phyloP scores from a whole-genome alignment of 2,888 invertebrate genomes.

The Aleiodes leptofemur region DNA sequence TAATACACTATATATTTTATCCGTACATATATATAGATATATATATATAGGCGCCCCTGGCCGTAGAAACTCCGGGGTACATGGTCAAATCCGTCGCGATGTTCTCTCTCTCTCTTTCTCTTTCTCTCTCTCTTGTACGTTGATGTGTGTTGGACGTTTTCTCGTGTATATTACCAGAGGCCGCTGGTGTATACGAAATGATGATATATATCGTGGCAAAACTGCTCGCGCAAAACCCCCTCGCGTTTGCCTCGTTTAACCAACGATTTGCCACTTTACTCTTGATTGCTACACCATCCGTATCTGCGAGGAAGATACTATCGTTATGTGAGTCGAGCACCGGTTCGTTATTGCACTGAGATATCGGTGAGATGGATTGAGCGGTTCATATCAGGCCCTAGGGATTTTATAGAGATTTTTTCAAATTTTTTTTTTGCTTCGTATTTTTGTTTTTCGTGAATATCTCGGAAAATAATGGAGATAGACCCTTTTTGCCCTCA shows the following conservation, averaged over 20 bases:
- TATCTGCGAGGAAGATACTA: too few species aligned
- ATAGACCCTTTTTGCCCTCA: too few species aligned
- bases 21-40: conserved; percentile 27
- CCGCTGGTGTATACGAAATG: too few species aligned
- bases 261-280: conserved; percentile 57
- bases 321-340: too few species aligned
- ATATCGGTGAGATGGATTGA: neutral
- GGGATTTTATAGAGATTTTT: too few species aligned
- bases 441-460: too few species aligned
- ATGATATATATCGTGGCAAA: neutral
- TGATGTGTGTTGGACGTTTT: conserved; percentile 1
- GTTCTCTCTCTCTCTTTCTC: conserved; percentile 8
- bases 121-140: neutral
- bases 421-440: too few species aligned
- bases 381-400: too few species aligned
- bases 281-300: conserved; percentile 53
- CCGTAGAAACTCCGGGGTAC: conserved; percentile 12
- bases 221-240: conserved; percentile 48
- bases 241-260: conserved; percentile 55
- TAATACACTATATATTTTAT: conserved; percentile 34
- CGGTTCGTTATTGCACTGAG: neutral
- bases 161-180: too few species aligned
- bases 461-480: too few species aligned
- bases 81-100: conserved; percentile 45
- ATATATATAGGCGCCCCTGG: conserved; percentile 8